A percentile compares a stretch with the other conserved stretches of the same genome.
Evolutionary conservation across 2,113 vertebrate species (phyloP).

Genomic region (Hepsetus odoe): DNA sequence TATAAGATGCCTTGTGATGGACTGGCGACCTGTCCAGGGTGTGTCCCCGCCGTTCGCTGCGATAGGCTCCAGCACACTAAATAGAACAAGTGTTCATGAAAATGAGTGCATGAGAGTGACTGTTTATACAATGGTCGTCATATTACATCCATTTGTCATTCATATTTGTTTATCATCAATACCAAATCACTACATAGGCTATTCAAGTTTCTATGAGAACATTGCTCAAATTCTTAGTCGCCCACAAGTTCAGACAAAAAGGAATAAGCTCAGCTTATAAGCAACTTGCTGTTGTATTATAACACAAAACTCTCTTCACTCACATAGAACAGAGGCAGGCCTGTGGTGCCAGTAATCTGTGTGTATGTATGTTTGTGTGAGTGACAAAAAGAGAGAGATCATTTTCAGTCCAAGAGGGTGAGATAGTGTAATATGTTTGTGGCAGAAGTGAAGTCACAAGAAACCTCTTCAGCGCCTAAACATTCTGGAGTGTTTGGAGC

Average conservation of each 20-base stretch:
- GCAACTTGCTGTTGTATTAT: conserved; percentile 24
- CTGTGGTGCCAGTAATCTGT: conserved; percentile 36
- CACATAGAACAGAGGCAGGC: conserved; percentile 42
- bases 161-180: not conserved
- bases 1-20: no score
- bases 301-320: conserved; percentile 45
- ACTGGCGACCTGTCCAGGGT: no score
- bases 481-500: not conserved
- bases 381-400: not conserved
- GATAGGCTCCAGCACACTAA: no score
- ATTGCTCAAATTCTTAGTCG: conserved; percentile 40
- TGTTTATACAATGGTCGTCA: no score
- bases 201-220: not conserved
- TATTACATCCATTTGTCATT: not conserved
- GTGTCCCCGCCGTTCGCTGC: no score
- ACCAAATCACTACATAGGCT: not conserved
- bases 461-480: not conserved
- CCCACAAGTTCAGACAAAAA: conserved; percentile 42
- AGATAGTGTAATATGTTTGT: not conserved
- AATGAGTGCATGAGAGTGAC: no score
- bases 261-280: not conserved
- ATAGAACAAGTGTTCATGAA: no score
- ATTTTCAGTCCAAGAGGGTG: not conserved
- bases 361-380: conserved; percentile 20
- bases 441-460: not conserved